Evolutionary conservation across 2,888 invertebrate genomes (phyloP).

Genomic region (Gasteruption jaculator): DNA sequence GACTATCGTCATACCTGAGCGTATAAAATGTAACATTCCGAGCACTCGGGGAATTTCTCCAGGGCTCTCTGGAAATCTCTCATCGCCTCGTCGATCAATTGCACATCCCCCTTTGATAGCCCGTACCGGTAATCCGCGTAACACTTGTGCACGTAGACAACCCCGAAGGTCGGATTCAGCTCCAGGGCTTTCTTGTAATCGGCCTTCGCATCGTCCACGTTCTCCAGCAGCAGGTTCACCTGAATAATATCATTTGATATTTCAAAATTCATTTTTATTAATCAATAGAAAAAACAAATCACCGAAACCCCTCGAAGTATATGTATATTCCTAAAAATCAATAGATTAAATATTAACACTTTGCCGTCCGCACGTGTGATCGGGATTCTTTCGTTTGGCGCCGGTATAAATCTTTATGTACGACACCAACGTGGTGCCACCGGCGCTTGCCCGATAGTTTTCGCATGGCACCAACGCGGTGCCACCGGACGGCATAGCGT

Average conservation of each 20-base stretch:
- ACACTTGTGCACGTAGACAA: constrained; percentile 86
- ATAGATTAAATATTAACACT: too few relatives aligned
- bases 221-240: constrained; percentile 78
- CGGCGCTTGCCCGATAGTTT: too few relatives aligned
- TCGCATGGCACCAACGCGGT: too few relatives aligned
- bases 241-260: too few relatives aligned
- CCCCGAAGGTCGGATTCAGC: constrained; percentile 78
- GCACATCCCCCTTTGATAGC: constrained; percentile 59
- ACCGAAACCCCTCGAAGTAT: background rate
- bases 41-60: constrained; percentile 75
- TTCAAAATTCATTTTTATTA: constrained; percentile 6
- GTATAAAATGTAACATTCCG: constrained; percentile 83
- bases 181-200: constrained; percentile 82
- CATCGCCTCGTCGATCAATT: constrained; percentile 63
- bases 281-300: constrained; percentile 5
- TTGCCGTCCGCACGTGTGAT: too few relatives aligned
- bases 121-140: constrained; percentile 81
- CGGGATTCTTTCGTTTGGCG: too few relatives aligned
- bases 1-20: constrained; percentile 65
- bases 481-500: too few relatives aligned
- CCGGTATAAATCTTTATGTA: too few relatives aligned
- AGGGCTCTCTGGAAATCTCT: constrained; percentile 71
- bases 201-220: constrained; percentile 71
- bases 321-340: too few relatives aligned
- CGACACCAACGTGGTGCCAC: too few relatives aligned